Evolutionary conservation across 2,797 vertebrate genomes (phyloP).

Genomic region (Myripristis murdjan): DNA sequence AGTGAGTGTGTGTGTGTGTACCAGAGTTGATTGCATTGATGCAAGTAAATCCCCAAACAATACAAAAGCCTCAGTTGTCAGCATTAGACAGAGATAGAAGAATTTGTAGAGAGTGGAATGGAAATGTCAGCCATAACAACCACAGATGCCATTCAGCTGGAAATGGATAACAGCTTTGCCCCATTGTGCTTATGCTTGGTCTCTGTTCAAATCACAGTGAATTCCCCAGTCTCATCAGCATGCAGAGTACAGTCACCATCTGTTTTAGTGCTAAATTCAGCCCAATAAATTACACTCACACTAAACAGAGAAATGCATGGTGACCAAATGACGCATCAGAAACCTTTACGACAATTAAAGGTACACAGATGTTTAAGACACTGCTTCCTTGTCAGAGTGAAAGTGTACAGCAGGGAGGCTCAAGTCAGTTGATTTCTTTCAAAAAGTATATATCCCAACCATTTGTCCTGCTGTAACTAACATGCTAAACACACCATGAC

Average conservation of each 20-base stretch:
- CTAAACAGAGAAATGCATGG: neutral
- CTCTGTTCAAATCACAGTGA: slow-evolving; percentile 56
- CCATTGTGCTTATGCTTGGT: slow-evolving; percentile 36
- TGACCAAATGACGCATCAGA: neutral
- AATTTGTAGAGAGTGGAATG: slow-evolving; percentile 35
- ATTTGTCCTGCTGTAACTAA: no score
- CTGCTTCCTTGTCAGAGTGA: no score
- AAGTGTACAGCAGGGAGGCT: no score
- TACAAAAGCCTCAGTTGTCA: slow-evolving; percentile 47
- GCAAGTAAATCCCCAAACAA: slow-evolving; percentile 66
- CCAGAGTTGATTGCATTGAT: slow-evolving; percentile 41
- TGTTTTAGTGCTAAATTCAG: slow-evolving; percentile 29
- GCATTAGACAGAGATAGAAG: slow-evolving; percentile 34
- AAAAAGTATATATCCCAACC: no score
- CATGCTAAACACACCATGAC: no score
- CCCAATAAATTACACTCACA: slow-evolving; percentile 16
- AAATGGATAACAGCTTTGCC: slow-evolving; percentile 56
- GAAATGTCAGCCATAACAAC: slow-evolving; percentile 56
- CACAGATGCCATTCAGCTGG: slow-evolving; percentile 60
- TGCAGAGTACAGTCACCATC: slow-evolving; percentile 31
- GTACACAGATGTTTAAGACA: neutral
- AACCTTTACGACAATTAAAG: neutral
- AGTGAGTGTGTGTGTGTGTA: no score
- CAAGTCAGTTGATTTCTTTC: no score
- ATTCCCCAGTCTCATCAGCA: slow-evolving; percentile 44